Evolutionary conservation across 1,140 invertebrate species (phyloP).

Genomic region (Pogonognathellus flavescens): DNA sequence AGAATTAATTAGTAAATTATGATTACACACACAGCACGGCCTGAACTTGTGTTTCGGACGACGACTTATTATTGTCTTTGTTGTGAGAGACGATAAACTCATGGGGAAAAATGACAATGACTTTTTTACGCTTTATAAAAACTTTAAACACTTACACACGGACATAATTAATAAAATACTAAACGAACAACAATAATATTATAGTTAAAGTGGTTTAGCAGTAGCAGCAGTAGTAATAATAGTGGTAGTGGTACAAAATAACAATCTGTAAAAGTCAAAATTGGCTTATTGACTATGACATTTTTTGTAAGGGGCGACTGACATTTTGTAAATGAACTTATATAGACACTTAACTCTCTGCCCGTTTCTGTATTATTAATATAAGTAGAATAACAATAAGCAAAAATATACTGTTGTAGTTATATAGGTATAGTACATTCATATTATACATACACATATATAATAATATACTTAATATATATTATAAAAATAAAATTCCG

Average conservation of each 20-base stretch:
- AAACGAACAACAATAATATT: slow-evolving; percentile 10
- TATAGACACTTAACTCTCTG: slow-evolving; percentile 12
- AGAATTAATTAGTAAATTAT: too few relatives aligned
- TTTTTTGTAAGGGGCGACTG: slow-evolving; percentile 2
- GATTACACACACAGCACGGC: too few relatives aligned
- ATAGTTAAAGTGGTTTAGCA: background rate
- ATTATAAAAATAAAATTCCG: background rate
- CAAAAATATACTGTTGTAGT: too few relatives aligned
- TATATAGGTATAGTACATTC: too few relatives aligned
- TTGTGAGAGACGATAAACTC: too few relatives aligned
- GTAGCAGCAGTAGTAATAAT: too few relatives aligned
- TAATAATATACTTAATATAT: background rate
- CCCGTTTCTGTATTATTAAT: background rate
- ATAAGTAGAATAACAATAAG: background rate
- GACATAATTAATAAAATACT: background rate
- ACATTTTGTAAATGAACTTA: slow-evolving; percentile 39
- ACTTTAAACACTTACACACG: too few relatives aligned
- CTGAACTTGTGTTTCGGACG: too few relatives aligned
- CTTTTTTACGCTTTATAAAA: too few relatives aligned
- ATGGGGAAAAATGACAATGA: too few relatives aligned
- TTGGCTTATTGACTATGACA: slow-evolving; percentile 21
- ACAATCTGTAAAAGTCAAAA: slow-evolving; percentile 27
- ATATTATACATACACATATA: too few relatives aligned
- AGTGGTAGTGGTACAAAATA: background rate
- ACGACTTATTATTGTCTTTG: too few relatives aligned